Evolutionary conservation across 2,797 vertebrate genomes (phyloP).

Genomic region (Emys orbicularis): DNA sequence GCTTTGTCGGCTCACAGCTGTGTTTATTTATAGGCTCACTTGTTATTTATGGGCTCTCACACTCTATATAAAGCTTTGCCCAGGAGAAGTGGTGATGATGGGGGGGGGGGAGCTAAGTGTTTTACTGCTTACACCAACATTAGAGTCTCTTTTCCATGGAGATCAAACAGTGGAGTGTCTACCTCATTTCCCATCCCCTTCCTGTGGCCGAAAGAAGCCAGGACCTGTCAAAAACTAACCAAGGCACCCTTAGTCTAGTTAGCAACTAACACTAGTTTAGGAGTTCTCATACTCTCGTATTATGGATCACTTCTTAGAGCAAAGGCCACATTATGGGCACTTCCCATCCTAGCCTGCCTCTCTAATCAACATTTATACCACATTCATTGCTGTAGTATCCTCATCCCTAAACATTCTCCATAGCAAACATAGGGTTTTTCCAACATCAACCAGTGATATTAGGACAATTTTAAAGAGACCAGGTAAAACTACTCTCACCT

Average conservation of each 20-base stretch:
- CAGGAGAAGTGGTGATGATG: slow-evolving; percentile 53
- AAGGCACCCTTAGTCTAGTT: neutral
- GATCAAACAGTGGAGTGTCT: slow-evolving; percentile 13
- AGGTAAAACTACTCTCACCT: accelerated
- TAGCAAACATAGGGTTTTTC: neutral
- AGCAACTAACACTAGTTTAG: neutral
- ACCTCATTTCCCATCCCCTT: slow-evolving; percentile 16
- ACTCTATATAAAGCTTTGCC: slow-evolving; percentile 77
- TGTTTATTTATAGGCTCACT: slow-evolving; percentile 82
- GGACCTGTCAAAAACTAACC: neutral
- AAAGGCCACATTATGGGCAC: neutral
- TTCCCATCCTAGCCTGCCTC: neutral
- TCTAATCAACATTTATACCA: neutral
- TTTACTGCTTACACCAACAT: slow-evolving; percentile 57
- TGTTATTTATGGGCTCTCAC: slow-evolving; percentile 80
- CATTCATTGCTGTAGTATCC: neutral
- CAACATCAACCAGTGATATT: neutral
- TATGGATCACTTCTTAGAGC: neutral
- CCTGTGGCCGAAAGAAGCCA: neutral
- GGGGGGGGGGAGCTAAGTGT: slow-evolving; percentile 41
- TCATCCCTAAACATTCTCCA: neutral
- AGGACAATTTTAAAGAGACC: neutral
- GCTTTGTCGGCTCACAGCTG: slow-evolving; percentile 83
- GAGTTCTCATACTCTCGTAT: neutral
- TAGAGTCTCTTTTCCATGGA: slow-evolving; percentile 26